Conservation (phyloP, 1,140 invertebrate genomes). For the Agrypnia vestita region DNA sequence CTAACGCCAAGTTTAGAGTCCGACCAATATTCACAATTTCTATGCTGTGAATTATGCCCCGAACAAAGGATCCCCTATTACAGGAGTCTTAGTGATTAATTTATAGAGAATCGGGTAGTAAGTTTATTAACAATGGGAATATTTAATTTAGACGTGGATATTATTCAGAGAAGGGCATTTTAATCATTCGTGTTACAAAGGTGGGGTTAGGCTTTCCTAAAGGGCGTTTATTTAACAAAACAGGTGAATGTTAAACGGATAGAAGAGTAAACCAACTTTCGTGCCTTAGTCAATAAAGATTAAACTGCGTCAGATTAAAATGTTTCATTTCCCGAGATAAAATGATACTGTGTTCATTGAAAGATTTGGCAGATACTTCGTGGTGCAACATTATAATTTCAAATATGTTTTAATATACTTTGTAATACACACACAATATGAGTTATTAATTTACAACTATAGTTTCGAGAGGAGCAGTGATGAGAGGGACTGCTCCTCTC, state of each 20-base stretch:
- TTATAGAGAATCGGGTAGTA: slow-evolving; percentile 37
- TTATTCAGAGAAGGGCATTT: slow-evolving; percentile 4
- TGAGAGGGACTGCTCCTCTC: no score
- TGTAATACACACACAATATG: no score
- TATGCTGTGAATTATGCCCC: slow-evolving; percentile 21
- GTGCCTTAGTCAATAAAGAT: no score
- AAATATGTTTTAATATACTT: no score
- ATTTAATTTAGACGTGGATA: slow-evolving; percentile 27
- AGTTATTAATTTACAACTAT: no score
- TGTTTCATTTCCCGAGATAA: no score
- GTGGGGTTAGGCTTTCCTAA: background rate
- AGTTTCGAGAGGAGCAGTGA: no score
- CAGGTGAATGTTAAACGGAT: background rate
- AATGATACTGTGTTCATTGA: no score
- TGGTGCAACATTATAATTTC: no score
- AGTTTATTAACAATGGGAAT: slow-evolving; percentile 40
- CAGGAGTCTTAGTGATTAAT: slow-evolving; percentile 33
- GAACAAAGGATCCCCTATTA: slow-evolving; percentile 17
- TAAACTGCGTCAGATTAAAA: no score
- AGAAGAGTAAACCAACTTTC: no score
- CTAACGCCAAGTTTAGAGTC: slow-evolving; percentile 14
- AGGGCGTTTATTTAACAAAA: background rate
- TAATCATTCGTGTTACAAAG: background rate
- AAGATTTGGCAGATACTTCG: no score
- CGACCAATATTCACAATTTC: slow-evolving; percentile 41